A percentile compares a stretch with the other conserved stretches of the same genome.
These are phyloP conservation scores for Chorisops tibialis DNA, from an alignment of 2,888 invertebrate species.

Conservation along the genomic window DNA sequence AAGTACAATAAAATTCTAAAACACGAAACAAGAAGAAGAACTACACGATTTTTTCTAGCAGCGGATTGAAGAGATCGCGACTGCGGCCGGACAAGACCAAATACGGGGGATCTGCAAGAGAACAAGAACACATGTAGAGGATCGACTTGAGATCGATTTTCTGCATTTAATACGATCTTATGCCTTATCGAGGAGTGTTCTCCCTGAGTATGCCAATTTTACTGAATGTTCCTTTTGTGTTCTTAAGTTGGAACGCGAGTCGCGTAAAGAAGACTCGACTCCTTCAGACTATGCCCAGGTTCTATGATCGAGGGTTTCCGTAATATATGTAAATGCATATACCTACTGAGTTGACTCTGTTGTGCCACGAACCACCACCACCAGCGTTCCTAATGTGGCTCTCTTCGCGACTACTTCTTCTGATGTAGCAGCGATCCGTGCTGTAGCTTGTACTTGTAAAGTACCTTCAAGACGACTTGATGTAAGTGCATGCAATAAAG, in stretches of 20 bases:
- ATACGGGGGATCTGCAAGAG: background rate
- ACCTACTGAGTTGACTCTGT: background rate
- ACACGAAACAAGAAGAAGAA: constrained; percentile 5
- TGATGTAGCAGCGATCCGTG: background rate
- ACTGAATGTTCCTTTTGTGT: no score
- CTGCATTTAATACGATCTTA: no score
- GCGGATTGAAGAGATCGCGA: background rate
- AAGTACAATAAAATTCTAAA: constrained; percentile 28
- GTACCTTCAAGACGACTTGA: background rate
- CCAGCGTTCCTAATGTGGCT: background rate
- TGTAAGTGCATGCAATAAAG: constrained; percentile 24
- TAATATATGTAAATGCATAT: no score
- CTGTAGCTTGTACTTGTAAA: background rate
- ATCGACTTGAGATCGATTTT: constrained; percentile 27
- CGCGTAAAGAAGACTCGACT: no score
- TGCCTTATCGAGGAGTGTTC: no score
- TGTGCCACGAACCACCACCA: background rate
- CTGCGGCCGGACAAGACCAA: no score
- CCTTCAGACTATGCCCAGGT: no score
- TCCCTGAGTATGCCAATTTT: no score
- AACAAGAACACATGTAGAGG: constrained; percentile 26
- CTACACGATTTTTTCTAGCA: background rate
- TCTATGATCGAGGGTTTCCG: no score
- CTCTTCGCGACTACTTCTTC: background rate
- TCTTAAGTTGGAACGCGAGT: no score